Base-by-base conservation (phyloP, 1,140 invertebrate species). In the Trachymyrmex septentrionalis region DNA sequence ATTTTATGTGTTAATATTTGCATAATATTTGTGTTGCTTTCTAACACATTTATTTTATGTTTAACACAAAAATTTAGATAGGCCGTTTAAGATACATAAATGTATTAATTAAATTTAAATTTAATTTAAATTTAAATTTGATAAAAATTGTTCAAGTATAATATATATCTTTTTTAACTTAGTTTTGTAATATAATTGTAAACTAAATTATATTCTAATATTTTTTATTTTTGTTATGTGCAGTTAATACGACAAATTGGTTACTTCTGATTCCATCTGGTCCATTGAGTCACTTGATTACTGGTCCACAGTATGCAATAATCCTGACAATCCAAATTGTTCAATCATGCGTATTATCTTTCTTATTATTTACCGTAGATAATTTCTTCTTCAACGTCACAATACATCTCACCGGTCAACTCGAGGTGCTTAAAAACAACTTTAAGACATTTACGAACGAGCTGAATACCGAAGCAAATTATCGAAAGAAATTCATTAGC, bases 361-460 rank as follows among this genome's bases (percentile, higher is more conserved):
- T 12, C 1, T 16, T 34, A 1, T 66, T 81, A 21, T 34, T 21
- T 48, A 3, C 71, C 10, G 4, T 21, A 3, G 85, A 86, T 1
- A 14, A 10, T 5, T 38, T 86, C 12, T 71, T 86, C 27, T 69
- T 86, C 7, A 86, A 21, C 5, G 0, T 86, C 3, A 50, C 64
- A 3, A 3, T 81, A 6, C 76, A 86, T 78, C 75, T 86, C 0
- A 2, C 30, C 12, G 76, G 75, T 16, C 85, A 86, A 38, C 53
- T 86, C 3, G 53, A 86, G 16, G 5, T 86, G 4, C 76, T 86
- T 16, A 86, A 63, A 71, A 59, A 67, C 2, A 69, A 63, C 34
- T 59, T 86, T 6, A 14, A 21, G 38, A 61, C 0, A 14, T 69
- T 86, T 14, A 24, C 27, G 3, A 34, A 48, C 6, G 9, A 66